These are phyloP conservation scores for Pangasius mekongensis DNA, from an alignment of 2,797 vertebrate species.

Conservation along the genomic window DNA sequence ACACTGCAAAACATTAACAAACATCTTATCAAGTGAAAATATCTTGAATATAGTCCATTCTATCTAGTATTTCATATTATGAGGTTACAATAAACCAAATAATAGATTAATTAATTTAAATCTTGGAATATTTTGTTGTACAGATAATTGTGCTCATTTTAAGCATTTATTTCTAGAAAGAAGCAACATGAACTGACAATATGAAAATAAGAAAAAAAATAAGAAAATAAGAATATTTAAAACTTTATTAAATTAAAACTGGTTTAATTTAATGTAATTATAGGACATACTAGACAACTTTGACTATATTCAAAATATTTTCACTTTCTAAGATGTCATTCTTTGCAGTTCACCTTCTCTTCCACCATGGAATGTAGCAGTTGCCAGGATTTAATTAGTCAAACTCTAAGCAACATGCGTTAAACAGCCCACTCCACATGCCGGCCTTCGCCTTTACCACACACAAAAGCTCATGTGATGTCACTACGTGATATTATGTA, in stretches of 20 bases:
- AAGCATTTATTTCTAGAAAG: not conserved
- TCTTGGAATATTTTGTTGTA: not conserved
- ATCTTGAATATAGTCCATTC: not conserved
- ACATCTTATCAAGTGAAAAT: not conserved
- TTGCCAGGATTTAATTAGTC: constrained; percentile 48
- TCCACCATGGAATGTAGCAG: not conserved
- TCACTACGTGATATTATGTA: not conserved
- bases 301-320: not conserved
- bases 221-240: not conserved
- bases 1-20: not conserved
- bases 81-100: not conserved
- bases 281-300: not conserved
- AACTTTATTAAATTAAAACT: not conserved
- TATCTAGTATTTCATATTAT: too few relatives aligned
- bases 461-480: constrained; percentile 17
- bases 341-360: constrained; percentile 19
- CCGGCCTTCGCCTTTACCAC: constrained; percentile 21
- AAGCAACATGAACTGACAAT: not conserved
- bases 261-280: not conserved
- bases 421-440: constrained; percentile 41
- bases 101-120: not conserved
- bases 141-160: not conserved
- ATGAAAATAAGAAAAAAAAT: not conserved
- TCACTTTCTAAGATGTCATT: not conserved
- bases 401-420: constrained; percentile 43